These are phyloP conservation scores for Amaurobius ferox DNA, from an alignment of 2,888 invertebrate genomes.

Conservation along the genomic window DNA sequence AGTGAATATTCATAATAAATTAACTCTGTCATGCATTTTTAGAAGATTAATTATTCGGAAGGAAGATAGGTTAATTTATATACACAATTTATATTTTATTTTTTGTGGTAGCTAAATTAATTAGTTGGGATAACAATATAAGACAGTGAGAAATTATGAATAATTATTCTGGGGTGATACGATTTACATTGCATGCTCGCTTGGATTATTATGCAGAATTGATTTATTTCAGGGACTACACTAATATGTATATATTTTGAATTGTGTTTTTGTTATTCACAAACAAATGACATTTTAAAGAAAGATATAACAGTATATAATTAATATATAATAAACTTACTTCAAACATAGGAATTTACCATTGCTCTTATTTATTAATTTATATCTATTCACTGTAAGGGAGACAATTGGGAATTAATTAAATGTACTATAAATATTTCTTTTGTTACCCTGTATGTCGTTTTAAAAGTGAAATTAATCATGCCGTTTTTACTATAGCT, in stretches of 20 bases:
- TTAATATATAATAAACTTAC: too few relatives aligned
- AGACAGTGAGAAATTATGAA: background rate
- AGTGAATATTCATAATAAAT: background rate
- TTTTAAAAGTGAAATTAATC: too few relatives aligned
- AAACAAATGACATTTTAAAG: too few relatives aligned
- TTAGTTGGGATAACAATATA: background rate
- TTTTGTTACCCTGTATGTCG: too few relatives aligned
- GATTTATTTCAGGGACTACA: background rate
- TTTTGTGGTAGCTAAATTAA: background rate
- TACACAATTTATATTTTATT: background rate
- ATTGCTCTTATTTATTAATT: too few relatives aligned
- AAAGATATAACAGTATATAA: too few relatives aligned
- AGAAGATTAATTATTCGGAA: background rate
- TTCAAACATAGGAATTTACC: too few relatives aligned
- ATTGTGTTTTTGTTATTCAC: background rate
- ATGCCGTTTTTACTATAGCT: too few relatives aligned
- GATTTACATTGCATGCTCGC: background rate
- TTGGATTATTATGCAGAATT: background rate
- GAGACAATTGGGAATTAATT: too few relatives aligned
- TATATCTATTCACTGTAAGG: too few relatives aligned
- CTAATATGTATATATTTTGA: background rate
- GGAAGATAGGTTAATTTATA: background rate
- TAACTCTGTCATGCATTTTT: background rate
- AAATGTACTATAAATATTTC: too few relatives aligned
- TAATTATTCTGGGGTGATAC: background rate